Percentiles rank a stretch among this genome's conserved stretches.
Conservation (phyloP, 2,113 vertebrate genomes). For the Amphiprion percula region DNA sequence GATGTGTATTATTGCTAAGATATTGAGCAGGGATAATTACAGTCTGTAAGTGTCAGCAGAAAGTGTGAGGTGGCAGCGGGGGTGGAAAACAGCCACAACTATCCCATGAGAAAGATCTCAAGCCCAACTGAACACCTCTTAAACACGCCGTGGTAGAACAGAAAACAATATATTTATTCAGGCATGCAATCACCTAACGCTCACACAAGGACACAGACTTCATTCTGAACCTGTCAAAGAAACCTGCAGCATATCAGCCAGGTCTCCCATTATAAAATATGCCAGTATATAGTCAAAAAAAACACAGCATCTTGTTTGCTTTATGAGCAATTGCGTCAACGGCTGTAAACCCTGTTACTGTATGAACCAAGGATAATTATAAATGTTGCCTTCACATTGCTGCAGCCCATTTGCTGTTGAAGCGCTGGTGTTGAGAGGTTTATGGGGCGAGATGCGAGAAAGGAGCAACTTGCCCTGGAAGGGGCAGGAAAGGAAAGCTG, state of each 20-base stretch:
- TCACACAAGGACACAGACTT: conserved; percentile 29
- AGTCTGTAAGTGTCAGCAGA: conserved; percentile 17
- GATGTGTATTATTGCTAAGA: conserved; percentile 25
- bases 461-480: conserved; percentile 74
- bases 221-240: conserved; percentile 40
- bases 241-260: conserved; percentile 44
- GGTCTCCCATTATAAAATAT: conserved; percentile 43
- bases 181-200: background rate
- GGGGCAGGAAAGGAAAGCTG: conserved; percentile 60
- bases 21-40: conserved; percentile 33
- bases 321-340: conserved; percentile 72
- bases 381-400: conserved; percentile 75
- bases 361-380: conserved; percentile 73
- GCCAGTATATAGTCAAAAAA: conserved; percentile 30
- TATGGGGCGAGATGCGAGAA: conserved; percentile 78
- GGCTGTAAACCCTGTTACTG: conserved; percentile 63
- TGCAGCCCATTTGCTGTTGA: conserved; percentile 72
- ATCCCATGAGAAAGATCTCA: conserved; percentile 32
- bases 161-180: conserved; percentile 44
- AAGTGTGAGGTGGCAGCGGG: conserved; percentile 21
- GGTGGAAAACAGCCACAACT: conserved; percentile 19
- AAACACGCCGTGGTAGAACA: conserved; percentile 3
- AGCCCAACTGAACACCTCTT: conserved; percentile 24
- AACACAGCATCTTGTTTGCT: conserved; percentile 66
- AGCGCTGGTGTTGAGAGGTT: conserved; percentile 81